Base-by-base conservation (phyloP, 2,888 invertebrate genomes). In the Alviniconcha strummeri region DNA sequence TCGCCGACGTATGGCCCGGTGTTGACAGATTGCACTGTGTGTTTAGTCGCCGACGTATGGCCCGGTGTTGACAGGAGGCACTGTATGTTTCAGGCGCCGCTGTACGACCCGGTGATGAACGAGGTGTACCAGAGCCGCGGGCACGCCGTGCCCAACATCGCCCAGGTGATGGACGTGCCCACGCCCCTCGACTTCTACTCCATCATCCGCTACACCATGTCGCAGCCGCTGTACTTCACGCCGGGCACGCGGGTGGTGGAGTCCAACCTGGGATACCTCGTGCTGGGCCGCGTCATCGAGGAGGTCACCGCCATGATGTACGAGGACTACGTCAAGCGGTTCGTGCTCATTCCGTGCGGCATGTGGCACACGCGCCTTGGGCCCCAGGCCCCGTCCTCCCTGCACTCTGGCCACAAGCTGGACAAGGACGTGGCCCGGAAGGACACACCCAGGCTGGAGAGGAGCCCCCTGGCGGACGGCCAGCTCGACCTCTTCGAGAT, bases 291-390 rank as follows among this genome's bases (percentile, higher is more conserved):
- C 75, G 87, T 93, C 56, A 90, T 93, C 78, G 92, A 92, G 86
- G 88, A 89, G 78, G 88, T 88, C 0, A 85, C 89, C 3, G 88
- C 85, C 56, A 82, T 84, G 67, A 84, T 85, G 17, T 91, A 92
- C 83, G 89, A 89, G 54, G 86, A 87, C 55, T 91, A 89, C 76
- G 90, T 92, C 5, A 91, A 89, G 79, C 87, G 87, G 80, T 86
- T 86, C 69, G 78, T 89, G 0, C 81, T 90, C 17, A 83, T 83
- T n/a, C 91, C 90, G 4, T 91, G 91, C 83, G 92, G 92, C 9
- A 92, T 92, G 92, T 91, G 91, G 91, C 91, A 91, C 84, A 92
- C 92, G 0, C 85, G 89, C 72, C 85, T 91, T 8, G 90, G 90
- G 5, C 83, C 87, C 4, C 80, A 72, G 4, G 60, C 15, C 4